These are phyloP conservation scores for Microctonus hyperodae DNA, from an alignment of 2,888 invertebrate genomes.

Conservation along the genomic window DNA sequence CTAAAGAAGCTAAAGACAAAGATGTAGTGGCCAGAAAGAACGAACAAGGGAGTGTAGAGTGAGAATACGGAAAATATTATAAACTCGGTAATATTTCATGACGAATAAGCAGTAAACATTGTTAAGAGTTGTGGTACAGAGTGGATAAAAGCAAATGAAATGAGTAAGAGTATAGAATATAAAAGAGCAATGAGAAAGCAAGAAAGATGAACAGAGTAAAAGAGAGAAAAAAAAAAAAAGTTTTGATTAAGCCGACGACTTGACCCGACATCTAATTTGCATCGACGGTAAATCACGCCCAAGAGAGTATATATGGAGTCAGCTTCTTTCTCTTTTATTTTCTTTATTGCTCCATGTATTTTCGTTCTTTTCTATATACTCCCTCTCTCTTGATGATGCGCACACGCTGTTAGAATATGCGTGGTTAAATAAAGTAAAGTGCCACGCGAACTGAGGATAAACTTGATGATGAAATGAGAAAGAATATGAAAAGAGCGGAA, in stretches of 20 bases:
- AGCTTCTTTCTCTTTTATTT: conserved; percentile 31
- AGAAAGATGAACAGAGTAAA: not conserved
- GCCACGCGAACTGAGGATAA: conserved; percentile 36
- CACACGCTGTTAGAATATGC: conserved; percentile 36
- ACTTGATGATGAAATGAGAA: conserved; percentile 23
- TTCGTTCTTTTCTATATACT: no score
- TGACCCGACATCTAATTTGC: conserved; percentile 46
- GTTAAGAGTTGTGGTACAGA: conserved; percentile 31
- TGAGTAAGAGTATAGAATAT: conserved; percentile 1
- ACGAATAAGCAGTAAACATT: conserved; percentile 44
- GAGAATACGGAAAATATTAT: conserved; percentile 35
- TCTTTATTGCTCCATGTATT: not conserved
- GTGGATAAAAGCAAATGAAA: conserved; percentile 31
- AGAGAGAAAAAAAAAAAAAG: conserved; percentile 34
- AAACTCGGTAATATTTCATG: conserved; percentile 41
- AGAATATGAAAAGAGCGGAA: not conserved
- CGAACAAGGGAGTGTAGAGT: not conserved
- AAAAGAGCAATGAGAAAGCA: conserved; percentile 15
- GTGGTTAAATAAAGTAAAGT: conserved; percentile 42
- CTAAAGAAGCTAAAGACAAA: not conserved
- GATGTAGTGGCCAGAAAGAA: not conserved
- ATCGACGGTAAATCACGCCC: conserved; percentile 45
- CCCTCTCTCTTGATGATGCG: not conserved
- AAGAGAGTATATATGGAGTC: conserved; percentile 32
- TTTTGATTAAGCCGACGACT: conserved; percentile 46